Conservation (phyloP, 2,888 invertebrate genomes). For the Elaeidobius kamerunicus region DNA sequence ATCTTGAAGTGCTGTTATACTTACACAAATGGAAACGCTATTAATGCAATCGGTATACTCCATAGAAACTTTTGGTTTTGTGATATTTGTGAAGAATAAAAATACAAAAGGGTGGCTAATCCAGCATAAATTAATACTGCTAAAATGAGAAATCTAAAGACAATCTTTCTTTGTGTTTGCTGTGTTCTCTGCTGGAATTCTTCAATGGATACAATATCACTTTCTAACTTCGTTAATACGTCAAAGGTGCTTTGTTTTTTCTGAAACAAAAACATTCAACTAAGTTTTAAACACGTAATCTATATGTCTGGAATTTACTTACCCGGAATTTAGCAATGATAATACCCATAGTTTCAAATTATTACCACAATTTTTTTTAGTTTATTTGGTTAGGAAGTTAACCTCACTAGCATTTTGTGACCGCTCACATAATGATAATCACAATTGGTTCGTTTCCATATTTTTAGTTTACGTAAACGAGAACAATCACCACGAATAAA, state of each 20-base stretch:
- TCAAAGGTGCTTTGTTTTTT: slow-evolving; percentile 57
- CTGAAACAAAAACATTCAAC: slow-evolving; percentile 40
- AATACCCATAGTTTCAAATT: slow-evolving; percentile 55
- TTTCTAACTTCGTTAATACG: slow-evolving; percentile 68
- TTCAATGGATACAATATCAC: slow-evolving; percentile 78
- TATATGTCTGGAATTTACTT: slow-evolving; percentile 44
- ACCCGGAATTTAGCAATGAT: slow-evolving; percentile 68
- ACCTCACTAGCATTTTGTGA: neutral
- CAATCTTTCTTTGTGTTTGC: slow-evolving; percentile 74
- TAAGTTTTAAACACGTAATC: neutral
- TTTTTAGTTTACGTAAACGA: neutral
- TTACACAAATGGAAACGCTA: slow-evolving; percentile 83
- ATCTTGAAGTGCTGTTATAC: slow-evolving; percentile 42
- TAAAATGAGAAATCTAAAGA: slow-evolving; percentile 68
- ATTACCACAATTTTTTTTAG: too few relatives aligned
- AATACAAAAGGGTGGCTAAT: slow-evolving; percentile 71
- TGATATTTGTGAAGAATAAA: slow-evolving; percentile 75
- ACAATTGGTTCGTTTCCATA: neutral
- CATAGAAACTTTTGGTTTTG: slow-evolving; percentile 72
- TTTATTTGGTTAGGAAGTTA: neutral
- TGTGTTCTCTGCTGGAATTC: slow-evolving; percentile 77
- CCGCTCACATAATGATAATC: neutral
- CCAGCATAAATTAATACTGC: slow-evolving; percentile 65
- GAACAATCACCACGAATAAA: neutral
- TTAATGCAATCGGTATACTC: slow-evolving; percentile 72